Percentiles rank a stretch among this genome's conserved stretches.
phyloP scores from a whole-genome alignment of 2,113 vertebrate species.

The Neogale vison region DNA sequence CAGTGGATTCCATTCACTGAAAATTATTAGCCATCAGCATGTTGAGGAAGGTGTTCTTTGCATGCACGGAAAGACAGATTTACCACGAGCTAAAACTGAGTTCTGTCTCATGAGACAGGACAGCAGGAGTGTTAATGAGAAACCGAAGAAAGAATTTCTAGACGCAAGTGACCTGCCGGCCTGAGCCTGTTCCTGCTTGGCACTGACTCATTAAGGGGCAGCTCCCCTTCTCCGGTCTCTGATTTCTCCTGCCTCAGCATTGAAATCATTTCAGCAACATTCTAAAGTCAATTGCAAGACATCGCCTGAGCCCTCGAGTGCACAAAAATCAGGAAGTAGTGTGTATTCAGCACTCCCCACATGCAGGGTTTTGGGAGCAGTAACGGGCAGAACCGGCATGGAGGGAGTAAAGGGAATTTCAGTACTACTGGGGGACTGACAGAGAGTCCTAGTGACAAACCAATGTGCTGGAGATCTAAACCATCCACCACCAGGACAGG shows the following conservation, averaged over 20 bases:
- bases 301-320: neutral
- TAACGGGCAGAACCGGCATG: neutral
- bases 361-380: neutral
- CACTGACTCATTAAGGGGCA: neutral
- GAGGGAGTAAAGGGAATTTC: neutral
- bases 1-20: neutral
- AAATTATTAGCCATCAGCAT: neutral
- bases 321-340: neutral
- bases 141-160: neutral
- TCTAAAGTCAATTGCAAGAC: neutral
- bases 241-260: neutral
- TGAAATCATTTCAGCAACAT: neutral
- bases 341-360: neutral
- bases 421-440: neutral
- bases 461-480: neutral
- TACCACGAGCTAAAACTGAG: accelerated
- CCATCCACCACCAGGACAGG: accelerated
- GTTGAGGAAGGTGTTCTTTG: too few relatives aligned
- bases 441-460: too few relatives aligned
- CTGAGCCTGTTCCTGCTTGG: neutral
- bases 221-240: neutral
- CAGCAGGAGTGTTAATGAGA: neutral
- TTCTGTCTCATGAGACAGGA: neutral
- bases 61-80: neutral
- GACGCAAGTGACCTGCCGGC: neutral